Evolutionary conservation across 2,888 invertebrate genomes (phyloP).

Genomic region (Pristionchus exspectatus): DNA sequence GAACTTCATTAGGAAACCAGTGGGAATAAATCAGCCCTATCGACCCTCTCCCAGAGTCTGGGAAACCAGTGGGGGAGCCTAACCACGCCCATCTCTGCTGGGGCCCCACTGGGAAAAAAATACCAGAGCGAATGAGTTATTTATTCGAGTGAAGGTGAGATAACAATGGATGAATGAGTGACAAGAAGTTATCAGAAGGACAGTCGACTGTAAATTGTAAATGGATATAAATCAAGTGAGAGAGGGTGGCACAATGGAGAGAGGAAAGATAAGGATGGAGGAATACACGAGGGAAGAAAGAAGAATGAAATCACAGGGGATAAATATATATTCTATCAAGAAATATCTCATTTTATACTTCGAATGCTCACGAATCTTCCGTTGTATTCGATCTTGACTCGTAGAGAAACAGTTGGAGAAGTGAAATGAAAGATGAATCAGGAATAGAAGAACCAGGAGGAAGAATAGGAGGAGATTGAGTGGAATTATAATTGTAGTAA

Average conservation of each 20-base stretch:
- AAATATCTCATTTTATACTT: not conserved
- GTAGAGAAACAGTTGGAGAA: not conserved
- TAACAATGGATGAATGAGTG: not conserved
- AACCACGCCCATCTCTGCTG: no score
- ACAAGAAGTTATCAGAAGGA: conserved; percentile 19
- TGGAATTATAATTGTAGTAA: not conserved
- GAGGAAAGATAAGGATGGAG: not conserved
- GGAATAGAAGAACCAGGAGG: conserved; percentile 4
- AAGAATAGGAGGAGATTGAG: not conserved
- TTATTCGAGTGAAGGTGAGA: not conserved
- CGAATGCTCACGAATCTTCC: not conserved
- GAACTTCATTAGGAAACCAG: no score
- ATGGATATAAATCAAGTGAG: not conserved
- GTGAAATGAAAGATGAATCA: not conserved
- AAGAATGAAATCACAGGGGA: not conserved
- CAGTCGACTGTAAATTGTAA: not conserved
- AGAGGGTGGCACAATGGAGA: conserved; percentile 15
- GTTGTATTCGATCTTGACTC: not conserved
- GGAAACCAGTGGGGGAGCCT: no score
- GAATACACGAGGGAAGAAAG: not conserved
- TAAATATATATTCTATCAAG: not conserved
- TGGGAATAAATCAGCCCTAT: no score
- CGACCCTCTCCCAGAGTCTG: no score
- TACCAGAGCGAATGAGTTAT: not conserved
- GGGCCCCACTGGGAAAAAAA: no score